These are phyloP conservation scores for Saccostrea cuccullata DNA, from an alignment of 1,140 invertebrate genomes.

Conservation along the genomic window DNA sequence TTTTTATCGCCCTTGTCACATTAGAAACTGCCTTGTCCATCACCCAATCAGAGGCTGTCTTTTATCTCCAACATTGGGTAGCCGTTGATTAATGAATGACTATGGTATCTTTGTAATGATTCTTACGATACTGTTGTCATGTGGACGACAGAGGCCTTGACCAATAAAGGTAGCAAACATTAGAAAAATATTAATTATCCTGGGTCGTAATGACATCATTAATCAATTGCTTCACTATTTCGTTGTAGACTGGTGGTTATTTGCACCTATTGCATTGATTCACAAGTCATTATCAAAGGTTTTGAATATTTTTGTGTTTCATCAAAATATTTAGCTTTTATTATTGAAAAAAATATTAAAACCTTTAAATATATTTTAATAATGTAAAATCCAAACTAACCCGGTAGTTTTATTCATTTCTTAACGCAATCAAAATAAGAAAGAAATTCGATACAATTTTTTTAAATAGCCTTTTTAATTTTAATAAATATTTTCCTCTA, in stretches of 20 bases:
- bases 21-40: neutral
- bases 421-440: no score
- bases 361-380: no score
- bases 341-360: neutral
- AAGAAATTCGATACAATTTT: no score
- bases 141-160: neutral
- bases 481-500: no score
- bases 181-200: slow-evolving; percentile 15
- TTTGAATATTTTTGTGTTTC: neutral
- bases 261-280: neutral
- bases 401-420: no score
- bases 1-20: slow-evolving; percentile 10
- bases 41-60: neutral
- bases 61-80: neutral
- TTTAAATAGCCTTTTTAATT: no score
- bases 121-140: slow-evolving; percentile 1
- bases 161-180: neutral
- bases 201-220: slow-evolving; percentile 16
- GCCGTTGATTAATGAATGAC: slow-evolving; percentile 13
- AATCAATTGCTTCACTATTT: neutral
- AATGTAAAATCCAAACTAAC: no score
- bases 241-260: neutral
- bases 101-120: neutral
- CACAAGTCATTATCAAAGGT: neutral
- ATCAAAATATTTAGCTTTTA: neutral